Base-by-base conservation (phyloP, 2,797 vertebrate genomes). In the Erpetoichthys calabaricus region DNA sequence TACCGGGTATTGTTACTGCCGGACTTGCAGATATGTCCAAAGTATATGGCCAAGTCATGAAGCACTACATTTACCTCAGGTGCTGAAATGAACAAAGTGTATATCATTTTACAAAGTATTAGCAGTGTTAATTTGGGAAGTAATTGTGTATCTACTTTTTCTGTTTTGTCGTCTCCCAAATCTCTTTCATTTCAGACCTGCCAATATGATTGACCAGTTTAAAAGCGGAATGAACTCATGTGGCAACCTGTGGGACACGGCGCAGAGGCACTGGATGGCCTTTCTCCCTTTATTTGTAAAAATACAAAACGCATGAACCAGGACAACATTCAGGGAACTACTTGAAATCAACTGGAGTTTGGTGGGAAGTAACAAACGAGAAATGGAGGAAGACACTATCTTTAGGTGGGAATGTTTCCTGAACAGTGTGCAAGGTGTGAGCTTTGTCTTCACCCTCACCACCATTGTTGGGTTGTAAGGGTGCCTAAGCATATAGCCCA, bases 271-370 rank as follows among this genome's bases (percentile, higher is more conserved):
- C 66, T 77, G 74, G 68, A 55, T 68, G 44, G 47, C 59, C 10
- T 81, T 83, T n/a, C n/a, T n/a, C n/a, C n/a, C n/a, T n/a, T 58
- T 80, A 52, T 81, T 84, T 70, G 82, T 66, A 0, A 59, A 64
- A 5, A 46, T 45, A 57, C 44, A 42, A 3, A 62, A 61, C 45
- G 65, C 60, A 55, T 49, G 77, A 52, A 72, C 63, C 4, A 59
- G 68, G 47, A 45, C 63, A 0, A 57, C 59, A 45, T 80, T 82
- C 58, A 69, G 55, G 43, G 59, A 51, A 46, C 71, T 80, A 42
- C 79, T 81, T 58, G 64, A 59, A 3, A 57, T 76, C 58, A 63
- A 64, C 60, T 82, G 70, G 70, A 78, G 73, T 56, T 44, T 2
- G 1, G 10, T 49, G 55, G 67, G 69, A 2, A 51, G 66, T 47